A percentile compares a stretch with the other conserved stretches of the same genome.
phyloP scores from a whole-genome alignment of 2,888 invertebrate species.

The Drosophila tanythrix region DNA sequence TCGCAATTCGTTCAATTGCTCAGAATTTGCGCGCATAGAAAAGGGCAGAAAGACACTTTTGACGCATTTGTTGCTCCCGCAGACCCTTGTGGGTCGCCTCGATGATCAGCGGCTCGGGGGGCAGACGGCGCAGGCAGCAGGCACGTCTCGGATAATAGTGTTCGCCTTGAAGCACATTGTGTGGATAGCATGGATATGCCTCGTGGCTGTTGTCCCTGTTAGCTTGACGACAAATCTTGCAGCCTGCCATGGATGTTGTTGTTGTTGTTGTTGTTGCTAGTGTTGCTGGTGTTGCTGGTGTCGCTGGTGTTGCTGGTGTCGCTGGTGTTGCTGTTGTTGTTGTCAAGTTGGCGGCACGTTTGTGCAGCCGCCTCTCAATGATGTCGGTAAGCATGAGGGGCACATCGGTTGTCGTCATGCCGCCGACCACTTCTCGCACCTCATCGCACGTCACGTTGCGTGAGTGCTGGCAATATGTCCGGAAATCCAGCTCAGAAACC shows the following conservation, averaged over 20 bases:
- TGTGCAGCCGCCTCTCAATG: constrained; percentile 5
- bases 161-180: background rate
- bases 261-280: background rate
- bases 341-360: background rate
- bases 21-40: constrained; percentile 35
- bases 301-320: background rate
- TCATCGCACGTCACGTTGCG: constrained; percentile 8
- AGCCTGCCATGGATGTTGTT: background rate
- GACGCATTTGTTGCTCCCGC: constrained; percentile 29
- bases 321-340: background rate
- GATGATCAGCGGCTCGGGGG: constrained; percentile 41
- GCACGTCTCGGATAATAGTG: constrained; percentile 24
- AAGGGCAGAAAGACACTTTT: constrained; percentile 26
- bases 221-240: background rate
- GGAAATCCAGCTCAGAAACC: constrained; percentile 50
- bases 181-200: constrained; percentile 7
- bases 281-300: background rate
- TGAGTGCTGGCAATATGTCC: constrained; percentile 1
- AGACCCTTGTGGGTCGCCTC: constrained; percentile 37
- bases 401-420: constrained; percentile 12
- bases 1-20: background rate
- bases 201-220: background rate
- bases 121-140: constrained; percentile 42
- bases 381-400: background rate
- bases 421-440: constrained; percentile 1